phyloP scores from a whole-genome alignment of 2,113 vertebrate genomes.

The Oncorhynchus nerka region DNA sequence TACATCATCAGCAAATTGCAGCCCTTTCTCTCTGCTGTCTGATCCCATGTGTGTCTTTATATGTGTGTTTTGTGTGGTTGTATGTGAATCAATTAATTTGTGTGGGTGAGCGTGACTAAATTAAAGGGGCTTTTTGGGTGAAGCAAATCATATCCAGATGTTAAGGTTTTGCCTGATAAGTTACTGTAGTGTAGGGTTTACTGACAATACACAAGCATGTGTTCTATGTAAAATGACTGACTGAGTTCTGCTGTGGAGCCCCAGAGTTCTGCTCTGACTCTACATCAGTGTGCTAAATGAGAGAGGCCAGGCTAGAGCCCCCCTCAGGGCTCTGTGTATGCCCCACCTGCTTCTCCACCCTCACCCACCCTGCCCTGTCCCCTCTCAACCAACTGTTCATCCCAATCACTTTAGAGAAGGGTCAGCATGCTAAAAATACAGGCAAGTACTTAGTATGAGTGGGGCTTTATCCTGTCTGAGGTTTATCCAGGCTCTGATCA shows the following conservation, averaged over 20 bases:
- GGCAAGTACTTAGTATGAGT: conserved; percentile 25
- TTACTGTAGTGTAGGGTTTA: background rate
- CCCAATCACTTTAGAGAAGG: conserved; percentile 47
- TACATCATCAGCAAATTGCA: background rate
- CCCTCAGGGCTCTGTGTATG: background rate
- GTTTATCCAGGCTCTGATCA: conserved; percentile 16
- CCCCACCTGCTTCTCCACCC: background rate
- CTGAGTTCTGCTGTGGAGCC: background rate
- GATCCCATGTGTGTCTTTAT: background rate
- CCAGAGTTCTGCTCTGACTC: background rate
- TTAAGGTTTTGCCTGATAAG: background rate
- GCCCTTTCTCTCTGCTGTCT: background rate
- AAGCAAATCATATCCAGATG: background rate
- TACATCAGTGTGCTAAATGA: background rate
- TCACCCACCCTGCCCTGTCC: conserved; percentile 18
- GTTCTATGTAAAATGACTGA: background rate
- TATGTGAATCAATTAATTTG: background rate
- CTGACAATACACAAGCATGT: background rate
- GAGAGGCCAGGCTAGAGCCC: background rate
- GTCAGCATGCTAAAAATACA: conserved; percentile 50
- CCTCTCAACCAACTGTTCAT: conserved; percentile 5
- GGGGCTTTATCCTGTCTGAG: conserved; percentile 10
- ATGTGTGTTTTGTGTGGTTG: background rate
- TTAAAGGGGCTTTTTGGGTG: background rate
- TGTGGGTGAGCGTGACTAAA: background rate